Evolutionary conservation across 2,113 vertebrate genomes (phyloP), one percentile per base, ranked within the genome.

Genomic region (Paratilapia polleni): DNA sequence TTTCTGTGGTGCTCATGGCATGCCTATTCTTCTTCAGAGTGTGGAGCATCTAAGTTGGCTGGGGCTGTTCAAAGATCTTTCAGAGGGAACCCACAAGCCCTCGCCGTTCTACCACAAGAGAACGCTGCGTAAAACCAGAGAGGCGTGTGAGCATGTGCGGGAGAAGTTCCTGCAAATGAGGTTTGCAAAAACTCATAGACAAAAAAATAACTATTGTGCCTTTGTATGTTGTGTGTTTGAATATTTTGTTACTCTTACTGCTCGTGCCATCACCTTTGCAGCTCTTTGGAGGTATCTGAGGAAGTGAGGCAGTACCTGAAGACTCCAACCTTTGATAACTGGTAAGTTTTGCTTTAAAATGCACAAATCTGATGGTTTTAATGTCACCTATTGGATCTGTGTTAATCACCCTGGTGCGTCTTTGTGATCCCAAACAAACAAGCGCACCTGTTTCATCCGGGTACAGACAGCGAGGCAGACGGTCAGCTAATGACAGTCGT

Each of bases 31-130:
- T 60, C 68, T 56, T 73, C 86, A 97, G 96, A 96, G 92, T 62
- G 96, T 96, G 17, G 96, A 97, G 88, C 95, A 96, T 78, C 92
- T 97, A 59, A 97, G 96, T 91, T 97, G 96, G 96, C 87, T 96
- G 43, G 96, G 96, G 2, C 73, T 97, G 43, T 97, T 95, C 78
- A 97, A 97, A 84, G 93, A 96, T 38, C 93, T 96, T 61, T 95
- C 95, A 1, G 95, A 95, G 49, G 91, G 93, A 59, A 93, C 93
- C 2, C 92, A 93, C 81, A 96, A 96, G 70, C 96, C 95, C 3
- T 96, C 96, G 0, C 96, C 96, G 0, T 96, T 97, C 84, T 96
- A 96, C 88, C 96, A 96, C 90, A 96, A 96, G 87, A 94, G 94
- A 82, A 89, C 94, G 0, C 89, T 96, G 36, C 91, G 77, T 9